Conservation (phyloP, 2,888 invertebrate species). For the Anoncus sp. region DNA sequence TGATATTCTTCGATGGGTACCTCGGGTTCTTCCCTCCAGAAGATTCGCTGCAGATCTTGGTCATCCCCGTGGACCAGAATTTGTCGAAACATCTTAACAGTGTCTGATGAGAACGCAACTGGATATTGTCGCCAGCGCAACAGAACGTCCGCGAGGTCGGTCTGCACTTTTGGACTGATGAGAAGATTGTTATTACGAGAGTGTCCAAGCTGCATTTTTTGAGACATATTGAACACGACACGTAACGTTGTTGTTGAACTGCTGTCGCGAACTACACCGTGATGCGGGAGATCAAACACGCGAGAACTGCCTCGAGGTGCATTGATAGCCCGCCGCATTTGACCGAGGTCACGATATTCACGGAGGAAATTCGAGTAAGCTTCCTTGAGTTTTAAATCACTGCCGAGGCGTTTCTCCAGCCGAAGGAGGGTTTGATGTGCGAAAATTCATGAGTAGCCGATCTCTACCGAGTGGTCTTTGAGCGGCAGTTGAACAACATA, state of each 20-base stretch:
- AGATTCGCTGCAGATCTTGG: conserved; percentile 73
- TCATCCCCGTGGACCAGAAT: conserved; percentile 69
- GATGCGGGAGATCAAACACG: conserved; percentile 77
- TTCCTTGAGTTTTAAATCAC: not conserved
- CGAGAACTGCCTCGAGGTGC: not conserved
- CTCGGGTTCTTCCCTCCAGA: not conserved
- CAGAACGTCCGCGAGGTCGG: conserved; percentile 73
- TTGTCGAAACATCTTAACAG: conserved; percentile 78
- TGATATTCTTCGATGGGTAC: conserved; percentile 22
- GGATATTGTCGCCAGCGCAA: conserved; percentile 70
- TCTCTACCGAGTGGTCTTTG: conserved; percentile 2
- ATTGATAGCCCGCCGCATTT: conserved; percentile 23
- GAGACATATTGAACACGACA: conserved; percentile 76
- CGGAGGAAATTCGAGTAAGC: conserved; percentile 17
- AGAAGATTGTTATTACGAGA: conserved; percentile 76
- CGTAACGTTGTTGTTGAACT: conserved; percentile 61
- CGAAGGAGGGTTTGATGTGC: conserved; percentile 22
- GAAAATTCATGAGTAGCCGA: conserved; percentile 62
- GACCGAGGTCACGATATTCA: conserved; percentile 39
- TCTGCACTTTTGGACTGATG: conserved; percentile 75
- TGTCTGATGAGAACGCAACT: conserved; percentile 75
- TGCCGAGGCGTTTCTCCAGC: conserved; percentile 2
- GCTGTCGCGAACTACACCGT: conserved; percentile 72
- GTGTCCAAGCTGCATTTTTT: conserved; percentile 64
- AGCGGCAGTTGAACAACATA: conserved; percentile 70